Evolutionary conservation across 2,888 invertebrate species (phyloP).

Genomic region (Drosophila meridiana): DNA sequence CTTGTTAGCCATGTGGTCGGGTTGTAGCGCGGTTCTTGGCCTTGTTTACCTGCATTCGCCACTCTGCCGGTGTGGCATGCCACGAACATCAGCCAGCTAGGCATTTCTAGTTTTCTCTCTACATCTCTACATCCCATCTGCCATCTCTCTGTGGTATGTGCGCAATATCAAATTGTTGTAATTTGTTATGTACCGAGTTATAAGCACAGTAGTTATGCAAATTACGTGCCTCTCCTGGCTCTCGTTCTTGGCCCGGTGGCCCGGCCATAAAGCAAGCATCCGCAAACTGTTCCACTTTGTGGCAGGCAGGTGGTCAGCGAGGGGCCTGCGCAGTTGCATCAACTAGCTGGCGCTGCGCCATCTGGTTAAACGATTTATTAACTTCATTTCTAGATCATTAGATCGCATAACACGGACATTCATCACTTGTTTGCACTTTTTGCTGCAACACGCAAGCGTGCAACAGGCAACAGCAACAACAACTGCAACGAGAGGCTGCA

Average conservation of each 20-base stretch:
- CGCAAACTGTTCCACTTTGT: slow-evolving; percentile 47
- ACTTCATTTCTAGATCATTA: slow-evolving; percentile 85
- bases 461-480: slow-evolving; percentile 19
- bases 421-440: slow-evolving; percentile 78
- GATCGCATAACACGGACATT: slow-evolving; percentile 84
- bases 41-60: slow-evolving; percentile 39
- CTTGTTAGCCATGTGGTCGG: slow-evolving; percentile 24
- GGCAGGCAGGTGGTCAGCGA: neutral
- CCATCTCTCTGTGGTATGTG: slow-evolving; percentile 46
- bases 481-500: slow-evolving; percentile 25
- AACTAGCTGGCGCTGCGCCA: slow-evolving; percentile 55
- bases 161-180: slow-evolving; percentile 70
- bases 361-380: slow-evolving; percentile 84
- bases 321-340: neutral
- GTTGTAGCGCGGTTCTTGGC: slow-evolving; percentile 47
- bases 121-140: neutral
- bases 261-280: slow-evolving; percentile 44
- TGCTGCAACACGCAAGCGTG: slow-evolving; percentile 51
- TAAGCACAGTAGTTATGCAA: slow-evolving; percentile 74
- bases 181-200: slow-evolving; percentile 72
- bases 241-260: slow-evolving; percentile 19
- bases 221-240: slow-evolving; percentile 45
- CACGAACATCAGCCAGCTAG: slow-evolving; percentile 35
- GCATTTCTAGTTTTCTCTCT: slow-evolving; percentile 44
- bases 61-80: slow-evolving; percentile 6